Conservation (phyloP, 2,113 vertebrate species). For the Alethe diademata region DNA sequence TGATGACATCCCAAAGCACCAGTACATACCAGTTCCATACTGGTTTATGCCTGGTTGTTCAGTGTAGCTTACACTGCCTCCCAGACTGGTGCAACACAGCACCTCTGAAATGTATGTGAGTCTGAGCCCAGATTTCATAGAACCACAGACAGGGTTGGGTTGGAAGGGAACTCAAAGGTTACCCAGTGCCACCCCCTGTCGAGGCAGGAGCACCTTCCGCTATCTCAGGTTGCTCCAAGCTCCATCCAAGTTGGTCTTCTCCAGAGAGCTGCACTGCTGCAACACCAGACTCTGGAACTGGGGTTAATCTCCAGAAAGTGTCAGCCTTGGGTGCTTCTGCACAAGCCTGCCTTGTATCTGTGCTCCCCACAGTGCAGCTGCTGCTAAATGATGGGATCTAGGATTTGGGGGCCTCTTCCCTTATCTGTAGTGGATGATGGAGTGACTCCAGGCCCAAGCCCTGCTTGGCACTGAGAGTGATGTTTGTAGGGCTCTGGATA, state of each 20-base stretch:
- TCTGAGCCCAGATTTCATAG: neutral
- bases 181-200: neutral
- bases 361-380: neutral
- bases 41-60: neutral
- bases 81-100: neutral
- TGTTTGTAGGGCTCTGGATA: neutral
- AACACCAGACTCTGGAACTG: neutral
- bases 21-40: neutral
- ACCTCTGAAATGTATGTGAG: rapidly evolving
- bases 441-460: neutral
- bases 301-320: neutral
- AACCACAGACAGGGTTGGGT: neutral
- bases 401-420: neutral
- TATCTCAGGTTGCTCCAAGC: neutral
- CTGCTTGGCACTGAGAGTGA: neutral
- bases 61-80: neutral
- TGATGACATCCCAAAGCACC: neutral
- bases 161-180: neutral
- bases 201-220: neutral
- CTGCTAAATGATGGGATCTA: too few relatives aligned
- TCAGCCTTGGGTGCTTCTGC: neutral
- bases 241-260: neutral
- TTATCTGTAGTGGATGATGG: neutral
- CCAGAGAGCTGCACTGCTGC: neutral
- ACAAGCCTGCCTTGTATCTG: neutral